phyloP scores from a whole-genome alignment of 2,888 invertebrate genomes.

The Merodon equestris region DNA sequence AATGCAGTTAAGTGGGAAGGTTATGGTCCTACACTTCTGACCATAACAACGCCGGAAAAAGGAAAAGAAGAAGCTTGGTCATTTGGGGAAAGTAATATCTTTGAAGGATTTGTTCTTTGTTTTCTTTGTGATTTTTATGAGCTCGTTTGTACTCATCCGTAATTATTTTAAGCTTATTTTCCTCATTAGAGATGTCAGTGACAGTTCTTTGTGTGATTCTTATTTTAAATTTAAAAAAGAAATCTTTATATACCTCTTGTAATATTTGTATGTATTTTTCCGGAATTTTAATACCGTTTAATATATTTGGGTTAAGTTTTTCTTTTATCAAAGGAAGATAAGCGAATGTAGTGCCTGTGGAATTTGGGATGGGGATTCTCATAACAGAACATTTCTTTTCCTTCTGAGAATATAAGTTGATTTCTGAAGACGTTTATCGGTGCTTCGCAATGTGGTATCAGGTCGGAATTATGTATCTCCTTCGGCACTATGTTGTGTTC shows the following conservation, averaged over 20 bases:
- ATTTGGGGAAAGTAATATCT: conserved; percentile 28
- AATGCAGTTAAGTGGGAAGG: no score
- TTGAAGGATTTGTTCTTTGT: conserved; percentile 22
- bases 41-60: no score
- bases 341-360: conserved; percentile 19
- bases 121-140: conserved; percentile 17
- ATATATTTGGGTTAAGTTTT: conserved; percentile 33
- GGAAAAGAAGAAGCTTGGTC: no score
- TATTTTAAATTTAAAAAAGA: conserved; percentile 1
- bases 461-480: conserved; percentile 28
- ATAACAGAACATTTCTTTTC: conserved; percentile 1
- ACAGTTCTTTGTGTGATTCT: conserved; percentile 14
- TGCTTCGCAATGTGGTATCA: conserved; percentile 39
- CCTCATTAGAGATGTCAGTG: conserved; percentile 24
- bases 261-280: conserved; percentile 42
- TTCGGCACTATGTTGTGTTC: conserved; percentile 23
- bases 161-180: conserved; percentile 13
- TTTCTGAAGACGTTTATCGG: conserved; percentile 49
- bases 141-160: conserved; percentile 3
- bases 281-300: conserved; percentile 44
- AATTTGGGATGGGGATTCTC: conserved; percentile 34
- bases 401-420: conserved; percentile 30
- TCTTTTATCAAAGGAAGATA: conserved; percentile 20
- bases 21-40: no score
- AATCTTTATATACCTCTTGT: conserved; percentile 34